Base-by-base conservation (phyloP, 2,888 invertebrate species). In the Macaria liturata region DNA sequence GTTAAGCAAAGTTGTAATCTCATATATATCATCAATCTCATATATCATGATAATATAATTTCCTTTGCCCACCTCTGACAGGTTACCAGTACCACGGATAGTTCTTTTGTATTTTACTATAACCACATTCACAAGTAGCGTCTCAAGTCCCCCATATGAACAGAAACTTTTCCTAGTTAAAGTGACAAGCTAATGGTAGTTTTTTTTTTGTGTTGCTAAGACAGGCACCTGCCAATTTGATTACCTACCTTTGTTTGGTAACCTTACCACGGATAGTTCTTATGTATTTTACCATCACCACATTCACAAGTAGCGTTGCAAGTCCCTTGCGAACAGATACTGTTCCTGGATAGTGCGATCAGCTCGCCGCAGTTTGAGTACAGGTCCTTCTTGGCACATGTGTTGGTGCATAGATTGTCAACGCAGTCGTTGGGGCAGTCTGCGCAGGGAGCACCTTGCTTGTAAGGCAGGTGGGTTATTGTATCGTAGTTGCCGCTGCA, bases 221-320 rank as follows among this genome's bases (percentile, higher is more conserved):
- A 20, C 20, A 1, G 20, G 20, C 20, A 20, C 20, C 20, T 20
- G 20, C 2, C 20, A 20, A 2, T 20, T 20, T 20, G 20, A 20
- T 20, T 20, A 20, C 20, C 20, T 20, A 20, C 20, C 20, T 20
- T 20, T 20, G 20, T 2, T 20, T 20, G 2, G 20, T 37, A 4
- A 37, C 64, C 66, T 40, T 67, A 57, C 78, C 80, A 83, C 1
- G 83, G 83, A 63, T 78, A 74, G 59, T 81, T 81, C 52, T 71
- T 79, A 71, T 93, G 78, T 66, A 91, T 68, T 49, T 72, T 93
- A 80, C 93, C 94, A 67, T 87, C 87, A 49, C 90, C 90, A 78
- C 96, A 96, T 50, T 84, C 83, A 79, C 97, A 97, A 4, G 96
- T 96, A 0, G 96, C 96, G 61, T 93, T 93, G 79, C 97, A 97